Evolutionary conservation across 2,888 invertebrate species (phyloP), one percentile per base, ranked within the genome.

Genomic region (Psylliodes chrysocephalus): DNA sequence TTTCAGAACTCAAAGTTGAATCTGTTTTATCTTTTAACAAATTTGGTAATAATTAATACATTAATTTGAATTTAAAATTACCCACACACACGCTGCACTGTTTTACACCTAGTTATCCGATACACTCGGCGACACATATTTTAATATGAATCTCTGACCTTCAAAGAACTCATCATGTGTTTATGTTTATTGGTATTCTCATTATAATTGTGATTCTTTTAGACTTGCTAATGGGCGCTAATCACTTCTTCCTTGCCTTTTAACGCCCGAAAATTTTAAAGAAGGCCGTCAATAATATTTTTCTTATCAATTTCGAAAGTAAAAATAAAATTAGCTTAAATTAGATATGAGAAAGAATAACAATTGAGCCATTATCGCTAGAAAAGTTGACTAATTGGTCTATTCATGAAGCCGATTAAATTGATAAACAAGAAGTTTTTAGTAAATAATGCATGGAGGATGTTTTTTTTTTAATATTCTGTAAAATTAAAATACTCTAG

Each of bases 221-320:
- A 64, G 40, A 60, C 60, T 60, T 55, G 66, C 66, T 66, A 66
- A 66, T 66, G 19, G 30, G 63, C 54, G 60, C 18, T 66, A 63
- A 66, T 63, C 38, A 59, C 14, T 66, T 57, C 66, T 66, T 66
- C 63, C 66, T 63, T 63, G 66, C 40, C 55, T 55, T 44, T 47
- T 60, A 52, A 63, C 52, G 55, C 55, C 60, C n/a, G n/a, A 28
- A 60, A 62, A 49, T 33, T 38, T 52, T 44, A 52, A 35, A 30
- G 52, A 30, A 47, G n/a, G n/a, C n/a, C n/a, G n/a, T n/a, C 12
- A 10, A 6, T 18, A 40, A n/a, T 40, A n/a, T 40, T 46, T 12
- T 22, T 46, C 12, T 22, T 46, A 22, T 22, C 22, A 10, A 12
- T 46, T 2, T 38, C 2, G 10, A 38, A 25, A 46, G 25, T 22